Evolutionary conservation across 2,888 invertebrate species (phyloP).

Genomic region (Lasioglossum vierecki): DNA sequence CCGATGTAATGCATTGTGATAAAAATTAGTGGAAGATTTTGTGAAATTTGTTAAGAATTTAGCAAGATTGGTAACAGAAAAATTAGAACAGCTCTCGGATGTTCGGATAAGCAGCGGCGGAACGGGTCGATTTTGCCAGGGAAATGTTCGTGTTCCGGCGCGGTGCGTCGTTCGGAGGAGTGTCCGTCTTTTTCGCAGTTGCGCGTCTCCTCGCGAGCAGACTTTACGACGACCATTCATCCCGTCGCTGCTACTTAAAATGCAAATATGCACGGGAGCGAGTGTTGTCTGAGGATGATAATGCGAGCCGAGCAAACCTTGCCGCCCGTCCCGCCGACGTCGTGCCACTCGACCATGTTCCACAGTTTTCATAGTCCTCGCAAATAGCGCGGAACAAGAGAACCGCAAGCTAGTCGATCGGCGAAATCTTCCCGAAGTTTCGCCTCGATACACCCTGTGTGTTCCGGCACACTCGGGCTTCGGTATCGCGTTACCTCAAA

Average conservation of each 20-base stretch:
- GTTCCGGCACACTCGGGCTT: slow-evolving; percentile 78
- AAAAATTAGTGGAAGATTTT: too few relatives aligned
- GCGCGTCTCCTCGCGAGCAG: background rate
- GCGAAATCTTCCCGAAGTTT: slow-evolving; percentile 63
- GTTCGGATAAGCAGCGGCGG: background rate
- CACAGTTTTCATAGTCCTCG: slow-evolving; percentile 25
- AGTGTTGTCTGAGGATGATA: slow-evolving; percentile 48
- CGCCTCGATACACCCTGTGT: slow-evolving; percentile 54
- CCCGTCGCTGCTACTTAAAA: slow-evolving; percentile 32
- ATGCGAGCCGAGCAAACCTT: slow-evolving; percentile 26
- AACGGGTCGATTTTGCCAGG: background rate
- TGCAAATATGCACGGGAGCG: slow-evolving; percentile 41
- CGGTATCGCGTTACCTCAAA: slow-evolving; percentile 77
- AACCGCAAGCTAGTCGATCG: slow-evolving; percentile 25
- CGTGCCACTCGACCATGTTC: background rate
- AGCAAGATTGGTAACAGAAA: too few relatives aligned
- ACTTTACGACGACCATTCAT: slow-evolving; percentile 17
- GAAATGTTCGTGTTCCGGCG: background rate
- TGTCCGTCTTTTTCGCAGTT: slow-evolving; percentile 9
- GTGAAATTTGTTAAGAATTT: too few relatives aligned
- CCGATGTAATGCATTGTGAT: too few relatives aligned
- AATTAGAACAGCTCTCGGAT: background rate
- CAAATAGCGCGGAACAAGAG: slow-evolving; percentile 33
- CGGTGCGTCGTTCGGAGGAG: background rate
- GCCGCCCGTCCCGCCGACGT: background rate